Base-by-base conservation (phyloP, 2,888 invertebrate genomes). In the Zootermopsis nevadensis region DNA sequence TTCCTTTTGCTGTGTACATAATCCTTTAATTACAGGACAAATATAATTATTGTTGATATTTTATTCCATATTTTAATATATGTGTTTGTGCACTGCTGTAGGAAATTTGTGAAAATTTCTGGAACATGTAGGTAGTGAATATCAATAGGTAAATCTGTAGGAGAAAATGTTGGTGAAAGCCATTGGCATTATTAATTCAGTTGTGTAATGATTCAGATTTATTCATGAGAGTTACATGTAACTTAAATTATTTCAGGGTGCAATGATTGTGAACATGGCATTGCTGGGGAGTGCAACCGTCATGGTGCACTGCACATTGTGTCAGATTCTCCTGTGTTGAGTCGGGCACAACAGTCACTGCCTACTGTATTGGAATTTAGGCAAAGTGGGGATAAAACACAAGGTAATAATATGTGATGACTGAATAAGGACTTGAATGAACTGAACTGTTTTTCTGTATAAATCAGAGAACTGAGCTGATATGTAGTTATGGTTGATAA, bases 221-320 rank as follows among this genome's bases (percentile, higher is more conserved):
- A 19, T 48, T 19, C 48, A 15, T 48, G 27, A 27, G 6, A 19
- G 6, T 60, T 60, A 15, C 8, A 60, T n/a, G n/a, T 27, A n/a
- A 60, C 60, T 42, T 27, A 48, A 33, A 69, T 80, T 31, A 53
- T 42, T 80, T 4, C 53, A 85, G 85, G 85, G 85, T 85, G 85
- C 79, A 82, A 85, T 81, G 85, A 85, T 85, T 85, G 83, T 85
- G 84, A 84, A 79, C 76, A 82, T 31, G 82, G 83, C 69, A 85
- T 83, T 74, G 82, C 79, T 79, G 85, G 84, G 60, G 85, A 85
- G 74, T 85, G 85, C 66, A 85, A 83, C 67, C 74, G 80, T 42
- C 85, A 85, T 81, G 85, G 85, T 60, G 81, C 84, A 80, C 79
- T 85, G 67, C 31, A 82, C 48, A 80, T 85, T 83, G 83, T 85